These are phyloP conservation scores for Zoanthus gigantus DNA, from an alignment of 92 coral and sea anemone species.

Conservation along the genomic window DNA sequence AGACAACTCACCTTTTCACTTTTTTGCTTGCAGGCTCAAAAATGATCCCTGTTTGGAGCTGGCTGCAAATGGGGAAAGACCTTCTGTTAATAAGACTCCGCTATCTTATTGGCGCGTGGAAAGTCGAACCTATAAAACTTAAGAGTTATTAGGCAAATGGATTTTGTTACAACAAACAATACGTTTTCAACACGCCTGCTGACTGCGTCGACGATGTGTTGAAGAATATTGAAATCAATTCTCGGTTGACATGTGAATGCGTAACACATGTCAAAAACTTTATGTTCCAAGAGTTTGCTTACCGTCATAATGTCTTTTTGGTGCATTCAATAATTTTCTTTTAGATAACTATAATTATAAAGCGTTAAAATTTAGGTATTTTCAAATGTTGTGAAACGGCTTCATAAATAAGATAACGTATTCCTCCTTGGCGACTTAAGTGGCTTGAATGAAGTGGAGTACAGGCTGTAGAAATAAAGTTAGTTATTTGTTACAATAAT, in stretches of 20 bases:
- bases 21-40: slow-evolving; percentile 81
- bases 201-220: too few relatives aligned
- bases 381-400: neutral
- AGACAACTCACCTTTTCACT: neutral
- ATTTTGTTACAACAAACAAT: neutral
- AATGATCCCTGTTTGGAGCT: slow-evolving; percentile 97
- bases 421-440: too few relatives aligned
- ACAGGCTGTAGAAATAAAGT: too few relatives aligned
- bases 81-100: slow-evolving; percentile 90
- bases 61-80: slow-evolving; percentile 99
- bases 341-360: too few relatives aligned
- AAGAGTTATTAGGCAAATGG: slow-evolving; percentile 53
- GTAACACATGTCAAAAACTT: neutral
- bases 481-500: too few relatives aligned
- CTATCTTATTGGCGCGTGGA: slow-evolving; percentile 93
- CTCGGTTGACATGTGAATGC: neutral
- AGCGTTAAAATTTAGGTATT: neutral
- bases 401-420: neutral
- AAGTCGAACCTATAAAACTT: slow-evolving; percentile 82
- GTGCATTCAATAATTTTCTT: too few relatives aligned
- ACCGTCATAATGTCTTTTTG: too few relatives aligned
- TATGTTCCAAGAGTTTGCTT: too few relatives aligned
- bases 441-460: too few relatives aligned
- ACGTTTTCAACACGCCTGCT: neutral
- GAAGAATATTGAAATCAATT: too few relatives aligned